Percentiles rank a stretch among this genome's conserved stretches.
Conservation (phyloP, 2,797 vertebrate genomes). For the Melanotaenia pygmaea region DNA sequence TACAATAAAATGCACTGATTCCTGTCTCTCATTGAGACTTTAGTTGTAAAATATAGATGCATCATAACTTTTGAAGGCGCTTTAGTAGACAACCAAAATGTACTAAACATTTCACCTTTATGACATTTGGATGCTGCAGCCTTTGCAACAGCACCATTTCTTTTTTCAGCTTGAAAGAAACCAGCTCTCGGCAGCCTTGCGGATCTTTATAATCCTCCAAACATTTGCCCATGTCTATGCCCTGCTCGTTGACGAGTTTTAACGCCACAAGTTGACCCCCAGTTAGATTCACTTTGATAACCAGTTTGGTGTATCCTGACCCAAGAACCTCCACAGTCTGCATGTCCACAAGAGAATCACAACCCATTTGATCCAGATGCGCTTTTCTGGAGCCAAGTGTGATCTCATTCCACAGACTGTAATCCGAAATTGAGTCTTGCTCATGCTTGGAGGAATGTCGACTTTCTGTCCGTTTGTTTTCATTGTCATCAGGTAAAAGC, state of each 20-base stretch:
- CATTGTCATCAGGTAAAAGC: slow-evolving; percentile 50
- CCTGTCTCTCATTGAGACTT: background rate
- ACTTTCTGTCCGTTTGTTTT: slow-evolving; percentile 6
- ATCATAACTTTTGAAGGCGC: background rate
- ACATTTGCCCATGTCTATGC: slow-evolving; percentile 88
- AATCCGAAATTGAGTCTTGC: slow-evolving; percentile 45
- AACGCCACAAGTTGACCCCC: slow-evolving; percentile 83
- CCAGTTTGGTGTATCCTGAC: slow-evolving; percentile 89
- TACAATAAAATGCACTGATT: background rate
- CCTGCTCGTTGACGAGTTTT: slow-evolving; percentile 87
- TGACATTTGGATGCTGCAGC: slow-evolving; percentile 88
- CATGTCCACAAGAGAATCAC: slow-evolving; percentile 80
- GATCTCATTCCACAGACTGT: slow-evolving; percentile 65
- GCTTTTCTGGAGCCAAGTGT: slow-evolving; percentile 53
- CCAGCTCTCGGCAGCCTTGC: slow-evolving; percentile 85
- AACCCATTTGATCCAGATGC: slow-evolving; percentile 77
- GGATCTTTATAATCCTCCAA: slow-evolving; percentile 83
- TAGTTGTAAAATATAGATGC: background rate
- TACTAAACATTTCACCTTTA: slow-evolving; percentile 79
- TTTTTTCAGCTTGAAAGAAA: slow-evolving; percentile 89
- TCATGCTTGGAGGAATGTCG: slow-evolving; percentile 13
- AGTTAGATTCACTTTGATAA: slow-evolving; percentile 82
- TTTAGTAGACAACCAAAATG: background rate
- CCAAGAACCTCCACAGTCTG: slow-evolving; percentile 83
- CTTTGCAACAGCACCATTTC: slow-evolving; percentile 87